Evolutionary conservation across 2,113 vertebrate species (phyloP).

Genomic region (Calidris pugnax): DNA sequence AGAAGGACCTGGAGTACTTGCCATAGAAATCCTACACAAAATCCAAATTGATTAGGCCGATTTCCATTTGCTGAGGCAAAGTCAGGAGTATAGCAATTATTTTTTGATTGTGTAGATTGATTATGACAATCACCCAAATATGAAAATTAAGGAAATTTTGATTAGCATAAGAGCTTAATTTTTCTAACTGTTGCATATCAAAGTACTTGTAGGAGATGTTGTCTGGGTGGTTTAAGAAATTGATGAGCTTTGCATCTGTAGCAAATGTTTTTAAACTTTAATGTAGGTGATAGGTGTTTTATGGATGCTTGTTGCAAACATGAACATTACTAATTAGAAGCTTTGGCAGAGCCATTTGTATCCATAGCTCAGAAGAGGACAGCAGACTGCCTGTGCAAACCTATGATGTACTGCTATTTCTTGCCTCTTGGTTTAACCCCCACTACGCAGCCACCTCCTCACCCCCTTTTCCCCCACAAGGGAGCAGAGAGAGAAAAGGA

Average conservation of each 20-base stretch:
- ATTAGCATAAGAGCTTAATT: not conserved
- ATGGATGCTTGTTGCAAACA: not conserved
- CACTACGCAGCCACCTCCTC: not conserved
- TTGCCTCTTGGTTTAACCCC: not conserved
- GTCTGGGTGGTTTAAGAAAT: not conserved
- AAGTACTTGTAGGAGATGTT: not conserved
- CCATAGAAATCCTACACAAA: not conserved
- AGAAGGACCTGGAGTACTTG: not conserved
- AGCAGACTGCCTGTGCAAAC: not conserved
- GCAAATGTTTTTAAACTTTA: slow-evolving; percentile 26
- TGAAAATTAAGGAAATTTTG: not conserved
- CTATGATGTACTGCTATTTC: not conserved
- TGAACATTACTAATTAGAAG: not conserved
- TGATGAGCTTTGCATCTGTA: not conserved
- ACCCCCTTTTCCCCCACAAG: not conserved
- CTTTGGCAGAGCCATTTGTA: not conserved
- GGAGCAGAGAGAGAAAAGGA: too few species aligned
- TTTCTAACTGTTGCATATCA: not conserved
- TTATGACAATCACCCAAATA: not conserved
- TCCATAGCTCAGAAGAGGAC: not conserved
- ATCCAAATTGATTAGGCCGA: not conserved
- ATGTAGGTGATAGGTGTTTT: slow-evolving; percentile 1
- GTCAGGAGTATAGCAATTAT: not conserved
- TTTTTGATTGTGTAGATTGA: not conserved
- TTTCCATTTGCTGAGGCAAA: not conserved